Conservation (phyloP, 2,113 vertebrate species). For the Apodemus speciosus region DNA sequence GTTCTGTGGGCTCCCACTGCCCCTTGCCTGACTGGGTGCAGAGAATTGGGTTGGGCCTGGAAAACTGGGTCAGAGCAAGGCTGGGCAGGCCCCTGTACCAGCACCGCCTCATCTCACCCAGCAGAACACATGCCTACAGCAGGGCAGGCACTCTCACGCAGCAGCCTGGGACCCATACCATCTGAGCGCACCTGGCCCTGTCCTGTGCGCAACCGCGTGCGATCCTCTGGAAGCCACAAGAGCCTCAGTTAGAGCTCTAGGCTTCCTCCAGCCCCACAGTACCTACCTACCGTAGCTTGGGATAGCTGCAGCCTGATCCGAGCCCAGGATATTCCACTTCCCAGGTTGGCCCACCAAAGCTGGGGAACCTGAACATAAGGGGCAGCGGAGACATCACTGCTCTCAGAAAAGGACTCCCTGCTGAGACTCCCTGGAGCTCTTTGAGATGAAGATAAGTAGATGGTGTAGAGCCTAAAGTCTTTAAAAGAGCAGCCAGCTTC, state of each 20-base stretch:
- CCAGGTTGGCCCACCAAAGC: neutral
- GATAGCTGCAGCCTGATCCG: neutral
- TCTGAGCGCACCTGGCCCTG: neutral
- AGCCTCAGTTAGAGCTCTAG: neutral
- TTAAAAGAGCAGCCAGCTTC: fast-evolving
- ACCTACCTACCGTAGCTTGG: neutral
- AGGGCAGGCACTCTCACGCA: neutral
- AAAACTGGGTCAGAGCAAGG: conserved; percentile 75
- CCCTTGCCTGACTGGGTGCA: neutral
- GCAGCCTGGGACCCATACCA: neutral
- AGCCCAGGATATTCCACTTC: neutral
- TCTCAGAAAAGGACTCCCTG: neutral
- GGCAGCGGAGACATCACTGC: neutral
- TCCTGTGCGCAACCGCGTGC: fast-evolving
- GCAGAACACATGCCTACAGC: fast-evolving
- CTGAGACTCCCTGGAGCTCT: neutral
- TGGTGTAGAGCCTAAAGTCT: no score
- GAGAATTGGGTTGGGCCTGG: neutral
- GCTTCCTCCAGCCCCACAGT: fast-evolving
- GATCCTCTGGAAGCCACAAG: fast-evolving
- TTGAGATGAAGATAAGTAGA: neutral
- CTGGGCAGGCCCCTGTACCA: conserved; percentile 36
- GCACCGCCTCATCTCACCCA: neutral
- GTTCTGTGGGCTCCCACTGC: fast-evolving
- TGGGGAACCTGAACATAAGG: neutral